Conservation (phyloP, 2,113 vertebrate genomes). For the Heterotilapia buettikoferi region DNA sequence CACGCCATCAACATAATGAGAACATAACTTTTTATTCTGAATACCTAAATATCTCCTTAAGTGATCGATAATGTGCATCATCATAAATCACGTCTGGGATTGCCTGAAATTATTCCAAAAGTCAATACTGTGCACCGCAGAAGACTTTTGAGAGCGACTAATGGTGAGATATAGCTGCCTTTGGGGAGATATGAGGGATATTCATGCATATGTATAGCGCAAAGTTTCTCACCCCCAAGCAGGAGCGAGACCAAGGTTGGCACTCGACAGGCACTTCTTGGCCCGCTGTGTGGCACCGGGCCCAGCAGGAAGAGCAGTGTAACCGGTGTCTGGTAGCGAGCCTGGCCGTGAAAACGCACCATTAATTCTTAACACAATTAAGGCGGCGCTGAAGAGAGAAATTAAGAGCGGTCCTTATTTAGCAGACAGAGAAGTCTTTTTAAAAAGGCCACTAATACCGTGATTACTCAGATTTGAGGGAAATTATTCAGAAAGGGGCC, state of each 20-base stretch:
- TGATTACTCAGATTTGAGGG: slow-evolving; percentile 78
- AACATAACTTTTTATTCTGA: slow-evolving; percentile 84
- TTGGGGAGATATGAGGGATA: slow-evolving; percentile 82
- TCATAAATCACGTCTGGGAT: slow-evolving; percentile 89
- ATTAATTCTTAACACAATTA: slow-evolving; percentile 98
- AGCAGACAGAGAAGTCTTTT: slow-evolving; percentile 84
- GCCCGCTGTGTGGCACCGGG: slow-evolving; percentile 82
- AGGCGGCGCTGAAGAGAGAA: slow-evolving; percentile 85
- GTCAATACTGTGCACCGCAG: slow-evolving; percentile 86
- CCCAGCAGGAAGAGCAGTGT: slow-evolving; percentile 88
- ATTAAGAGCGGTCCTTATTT: slow-evolving; percentile 89
- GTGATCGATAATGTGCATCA: slow-evolving; percentile 97
- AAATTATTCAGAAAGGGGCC: slow-evolving; percentile 47
- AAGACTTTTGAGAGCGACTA: slow-evolving; percentile 81
- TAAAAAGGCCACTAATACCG: slow-evolving; percentile 81
- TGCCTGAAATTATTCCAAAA: slow-evolving; percentile 94
- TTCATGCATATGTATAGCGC: slow-evolving; percentile 67
- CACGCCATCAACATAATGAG: slow-evolving; percentile 81
- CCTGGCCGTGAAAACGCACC: slow-evolving; percentile 88
- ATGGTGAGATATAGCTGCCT: slow-evolving; percentile 89
- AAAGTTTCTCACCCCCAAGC: slow-evolving; percentile 70
- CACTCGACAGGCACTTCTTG: slow-evolving; percentile 83
- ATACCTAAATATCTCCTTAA: slow-evolving; percentile 95
- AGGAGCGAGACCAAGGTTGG: slow-evolving; percentile 81
- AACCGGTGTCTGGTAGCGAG: slow-evolving; percentile 88